Evolutionary conservation across 2,113 vertebrate species (phyloP).

Genomic region (Gambusia holbrooki): DNA sequence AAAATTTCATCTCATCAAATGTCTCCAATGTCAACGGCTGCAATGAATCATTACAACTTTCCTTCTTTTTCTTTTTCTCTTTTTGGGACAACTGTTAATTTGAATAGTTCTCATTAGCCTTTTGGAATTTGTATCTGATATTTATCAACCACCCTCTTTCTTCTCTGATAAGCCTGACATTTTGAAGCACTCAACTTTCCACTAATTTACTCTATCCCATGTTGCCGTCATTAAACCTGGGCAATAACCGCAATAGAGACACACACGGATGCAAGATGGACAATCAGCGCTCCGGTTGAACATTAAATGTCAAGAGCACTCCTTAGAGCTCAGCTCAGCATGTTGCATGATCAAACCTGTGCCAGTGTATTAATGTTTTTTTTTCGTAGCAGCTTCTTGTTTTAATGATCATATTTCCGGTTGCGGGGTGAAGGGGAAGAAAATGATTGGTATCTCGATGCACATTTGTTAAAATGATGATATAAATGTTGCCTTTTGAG

Average conservation of each 20-base stretch:
- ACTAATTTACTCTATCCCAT: slow-evolving; percentile 6
- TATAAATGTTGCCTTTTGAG: neutral
- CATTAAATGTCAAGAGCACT: slow-evolving; percentile 64
- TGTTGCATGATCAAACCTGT: slow-evolving; percentile 33
- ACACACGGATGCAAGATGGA: neutral
- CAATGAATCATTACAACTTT: slow-evolving; percentile 28
- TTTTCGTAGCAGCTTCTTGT: slow-evolving; percentile 31
- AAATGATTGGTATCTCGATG: slow-evolving; percentile 4
- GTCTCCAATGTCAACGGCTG: neutral
- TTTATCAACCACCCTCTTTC: slow-evolving; percentile 36
- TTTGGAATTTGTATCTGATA: slow-evolving; percentile 21
- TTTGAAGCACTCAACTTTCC: slow-evolving; percentile 12
- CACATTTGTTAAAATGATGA: neutral
- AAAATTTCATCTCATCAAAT: neutral
- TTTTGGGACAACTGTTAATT: slow-evolving; percentile 29
- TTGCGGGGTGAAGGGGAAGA: slow-evolving; percentile 19
- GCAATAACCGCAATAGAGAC: neutral
- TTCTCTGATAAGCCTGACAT: slow-evolving; percentile 42
- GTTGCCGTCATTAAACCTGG: slow-evolving; percentile 29
- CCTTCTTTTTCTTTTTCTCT: slow-evolving; percentile 4
- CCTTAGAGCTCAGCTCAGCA: slow-evolving; percentile 33
- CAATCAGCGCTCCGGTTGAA: slow-evolving; percentile 45
- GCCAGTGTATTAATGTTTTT: slow-evolving; percentile 6
- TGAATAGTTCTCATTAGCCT: slow-evolving; percentile 51
- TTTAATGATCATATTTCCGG: slow-evolving; percentile 38